Evolutionary conservation across 2,888 invertebrate species (phyloP).

Genomic region (Drosophila rellima): DNA sequence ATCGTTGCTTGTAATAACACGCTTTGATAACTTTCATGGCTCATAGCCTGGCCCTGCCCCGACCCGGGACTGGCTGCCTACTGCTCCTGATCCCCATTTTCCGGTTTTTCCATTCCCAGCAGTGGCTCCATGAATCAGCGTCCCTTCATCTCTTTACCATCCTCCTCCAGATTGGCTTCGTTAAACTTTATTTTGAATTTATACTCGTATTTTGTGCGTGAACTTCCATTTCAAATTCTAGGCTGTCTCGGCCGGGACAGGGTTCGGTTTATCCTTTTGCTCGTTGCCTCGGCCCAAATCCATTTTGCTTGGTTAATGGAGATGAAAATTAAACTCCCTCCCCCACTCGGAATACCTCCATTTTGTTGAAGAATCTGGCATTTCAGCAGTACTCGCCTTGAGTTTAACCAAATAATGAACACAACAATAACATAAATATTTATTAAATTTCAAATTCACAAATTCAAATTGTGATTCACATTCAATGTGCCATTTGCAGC

Average conservation of each 20-base stretch:
- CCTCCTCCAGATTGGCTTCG: constrained; percentile 74
- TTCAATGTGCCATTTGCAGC: constrained; percentile 64
- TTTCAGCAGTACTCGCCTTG: constrained; percentile 17
- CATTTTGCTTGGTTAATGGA: constrained; percentile 82
- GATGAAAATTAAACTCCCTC: constrained; percentile 80
- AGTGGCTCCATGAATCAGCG: constrained; percentile 38
- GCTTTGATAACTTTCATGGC: constrained; percentile 85
- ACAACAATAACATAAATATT: constrained; percentile 58
- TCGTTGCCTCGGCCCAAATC: constrained; percentile 51
- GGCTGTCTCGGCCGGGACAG: constrained; percentile 31
- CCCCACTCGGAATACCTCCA: constrained; percentile 39
- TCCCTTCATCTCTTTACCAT: constrained; percentile 5
- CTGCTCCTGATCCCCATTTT: constrained; percentile 56
- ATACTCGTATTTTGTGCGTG: constrained; percentile 57
- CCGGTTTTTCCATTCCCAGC: constrained; percentile 29
- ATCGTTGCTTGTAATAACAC: constrained; percentile 84
- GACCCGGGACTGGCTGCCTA: constrained; percentile 80
- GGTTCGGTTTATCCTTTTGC: constrained; percentile 71
- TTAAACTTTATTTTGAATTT: constrained; percentile 81
- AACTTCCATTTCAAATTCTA: constrained; percentile 65
- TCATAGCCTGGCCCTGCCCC: constrained; percentile 77
- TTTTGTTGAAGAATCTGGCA: constrained; percentile 36
- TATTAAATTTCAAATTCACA: constrained; percentile 43
- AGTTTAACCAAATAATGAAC: constrained; percentile 16
- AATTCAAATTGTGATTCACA: constrained; percentile 30